Percentiles rank a stretch among this genome's conserved stretches.
Evolutionary conservation across 2,888 invertebrate genomes (phyloP).

Genomic region (Andricus quercusramuli): DNA sequence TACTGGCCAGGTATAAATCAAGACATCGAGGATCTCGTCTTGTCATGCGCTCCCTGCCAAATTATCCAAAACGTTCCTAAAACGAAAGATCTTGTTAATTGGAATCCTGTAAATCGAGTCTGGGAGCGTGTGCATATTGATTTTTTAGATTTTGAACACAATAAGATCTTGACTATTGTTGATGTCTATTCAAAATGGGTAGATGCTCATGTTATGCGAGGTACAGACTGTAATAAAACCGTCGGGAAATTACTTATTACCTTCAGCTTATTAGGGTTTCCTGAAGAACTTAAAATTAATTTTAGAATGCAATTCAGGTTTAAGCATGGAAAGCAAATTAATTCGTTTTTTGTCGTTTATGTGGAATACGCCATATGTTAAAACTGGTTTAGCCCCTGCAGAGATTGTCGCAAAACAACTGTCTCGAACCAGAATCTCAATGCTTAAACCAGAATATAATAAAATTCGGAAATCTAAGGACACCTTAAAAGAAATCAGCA

Average conservation of each 20-base stretch:
- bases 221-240: conserved; percentile 40
- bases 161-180: conserved; percentile 39
- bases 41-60: too few species aligned
- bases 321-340: conserved; percentile 42
- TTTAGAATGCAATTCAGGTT: conserved; percentile 45
- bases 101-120: too few species aligned
- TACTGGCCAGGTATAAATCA: conserved; percentile 64
- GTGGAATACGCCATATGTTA: conserved; percentile 50
- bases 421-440: conserved; percentile 46
- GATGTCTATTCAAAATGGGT: conserved; percentile 73
- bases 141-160: too few species aligned
- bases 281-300: conserved; percentile 48
- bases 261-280: conserved; percentile 50
- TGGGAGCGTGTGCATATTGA: too few species aligned
- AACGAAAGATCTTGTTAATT: too few species aligned
- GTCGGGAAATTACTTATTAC: conserved; percentile 42
- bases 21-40: conserved; percentile 62
- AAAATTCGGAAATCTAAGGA: background rate
- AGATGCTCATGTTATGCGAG: conserved; percentile 59
- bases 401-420: conserved; percentile 43
- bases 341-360: conserved; percentile 42
- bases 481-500: conserved; percentile 1
- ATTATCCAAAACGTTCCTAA: too few species aligned
- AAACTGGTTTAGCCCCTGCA: conserved; percentile 48
- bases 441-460: conserved; percentile 44